A percentile compares a stretch with the other conserved stretches of the same genome.
Conservation (phyloP, 2,113 vertebrate species). For the Phrynosoma platyrhinos region DNA sequence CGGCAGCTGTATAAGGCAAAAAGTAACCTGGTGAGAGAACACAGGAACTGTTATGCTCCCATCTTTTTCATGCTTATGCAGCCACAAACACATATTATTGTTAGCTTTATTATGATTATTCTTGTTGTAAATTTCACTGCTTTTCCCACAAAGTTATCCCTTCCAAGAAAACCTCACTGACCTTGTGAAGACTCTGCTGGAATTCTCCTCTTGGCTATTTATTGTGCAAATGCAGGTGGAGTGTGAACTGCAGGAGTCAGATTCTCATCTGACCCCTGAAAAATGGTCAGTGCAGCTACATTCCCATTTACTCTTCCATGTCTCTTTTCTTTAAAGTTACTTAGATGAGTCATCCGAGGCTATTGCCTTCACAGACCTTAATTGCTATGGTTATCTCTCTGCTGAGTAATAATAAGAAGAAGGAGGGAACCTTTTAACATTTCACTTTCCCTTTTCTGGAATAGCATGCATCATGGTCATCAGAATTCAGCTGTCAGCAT, state of each 20-base stretch:
- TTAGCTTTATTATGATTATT: not conserved
- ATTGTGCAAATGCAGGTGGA: not conserved
- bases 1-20: not conserved
- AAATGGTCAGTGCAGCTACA: not conserved
- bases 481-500: conserved; percentile 30
- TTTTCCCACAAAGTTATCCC: not conserved
- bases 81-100: not conserved
- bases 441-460: conserved; percentile 25
- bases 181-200: not conserved
- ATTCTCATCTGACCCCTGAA: not conserved
- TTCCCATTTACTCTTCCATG: not conserved
- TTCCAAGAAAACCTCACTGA: not conserved
- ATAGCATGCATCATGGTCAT: not conserved
- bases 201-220: not conserved
- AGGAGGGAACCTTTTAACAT: not conserved
- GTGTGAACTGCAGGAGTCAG: not conserved
- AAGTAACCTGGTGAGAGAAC: not conserved
- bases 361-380: not conserved
- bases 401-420: not conserved
- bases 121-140: not conserved
- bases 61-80: not conserved
- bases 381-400: not conserved
- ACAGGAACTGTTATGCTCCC: too few relatives aligned
- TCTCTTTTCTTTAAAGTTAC: not conserved
- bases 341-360: not conserved